Evolutionary conservation across 1,140 invertebrate genomes (phyloP), one percentile per base, ranked within the genome.

Genomic region (Panagrolaimus sp.): DNA sequence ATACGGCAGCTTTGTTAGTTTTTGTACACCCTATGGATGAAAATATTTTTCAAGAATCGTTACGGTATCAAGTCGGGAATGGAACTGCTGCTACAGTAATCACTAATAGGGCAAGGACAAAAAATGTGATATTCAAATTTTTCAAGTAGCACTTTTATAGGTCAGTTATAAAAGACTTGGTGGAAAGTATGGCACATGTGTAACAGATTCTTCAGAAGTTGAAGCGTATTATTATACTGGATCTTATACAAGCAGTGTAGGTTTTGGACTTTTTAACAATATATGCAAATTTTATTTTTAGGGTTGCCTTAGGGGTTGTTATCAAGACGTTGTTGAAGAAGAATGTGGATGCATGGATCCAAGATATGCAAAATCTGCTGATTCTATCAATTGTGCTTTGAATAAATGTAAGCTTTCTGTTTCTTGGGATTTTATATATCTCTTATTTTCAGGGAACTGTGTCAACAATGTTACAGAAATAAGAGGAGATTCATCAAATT

Each of bases 201-300:
- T 74, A 3, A 74, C 70, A 14, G 28, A 52, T 24, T 43, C 47
- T 2, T 55, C 62, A 12, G 66, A 73, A 46, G 72, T 73, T 3
- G 8, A 73, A 10, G 14, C 71, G 17, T 72, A 73, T 14, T 73
- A 73, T 17, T 73, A 73, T 44, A 26, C 71, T 0, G 71, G 71
- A 9, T 38, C n/a, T 7, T 73, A 73, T 45, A 73, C 71, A 7
- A 63, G 9, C 9, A 21, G 55, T 43, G 70, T 71, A 69, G 71
- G 69, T 38, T 38, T 38, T 38, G 32, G 2, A 7, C 32, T 38
- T 4, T 7, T 4, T 4, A 38, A 38, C 2, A 38, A 7, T 38
- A 38, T 4, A 2, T 38, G 32, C 32, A 38, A 4, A 38, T 38
- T 38, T 4, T n/a, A n/a, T n/a, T n/a, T 28, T 58, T 58, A 21